Percentiles rank a stretch among this genome's conserved stretches.
phyloP scores from a whole-genome alignment of 2,888 invertebrate species.

The Crepidodera aurea region DNA sequence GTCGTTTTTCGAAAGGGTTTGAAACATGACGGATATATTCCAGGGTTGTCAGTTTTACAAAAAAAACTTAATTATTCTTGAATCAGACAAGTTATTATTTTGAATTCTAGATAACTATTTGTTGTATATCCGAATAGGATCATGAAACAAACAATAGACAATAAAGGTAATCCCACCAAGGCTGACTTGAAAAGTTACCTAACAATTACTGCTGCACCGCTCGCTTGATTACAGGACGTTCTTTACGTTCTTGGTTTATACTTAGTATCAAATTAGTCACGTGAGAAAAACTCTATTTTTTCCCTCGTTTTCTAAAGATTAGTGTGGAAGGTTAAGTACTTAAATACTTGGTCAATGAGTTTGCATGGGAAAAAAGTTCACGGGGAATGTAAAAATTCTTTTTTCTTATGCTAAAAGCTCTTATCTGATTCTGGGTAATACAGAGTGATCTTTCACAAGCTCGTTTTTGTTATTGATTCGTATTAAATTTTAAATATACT shows the following conservation, averaged over 20 bases:
- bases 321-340: slow-evolving; percentile 16
- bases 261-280: slow-evolving; percentile 13
- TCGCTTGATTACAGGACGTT: slow-evolving; percentile 19
- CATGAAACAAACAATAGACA: slow-evolving; percentile 26
- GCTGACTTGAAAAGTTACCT: slow-evolving; percentile 10
- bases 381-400: background rate
- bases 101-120: too few relatives aligned
- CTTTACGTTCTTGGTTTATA: background rate
- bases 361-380: slow-evolving; percentile 11
- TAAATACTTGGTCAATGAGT: slow-evolving; percentile 19
- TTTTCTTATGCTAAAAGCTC: background rate
- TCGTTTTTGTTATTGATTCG: too few relatives aligned
- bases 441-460: too few relatives aligned
- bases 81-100: too few relatives aligned
- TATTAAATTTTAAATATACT: too few relatives aligned
- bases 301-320: background rate
- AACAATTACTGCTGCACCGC: slow-evolving; percentile 8
- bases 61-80: too few relatives aligned
- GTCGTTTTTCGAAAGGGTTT: too few relatives aligned
- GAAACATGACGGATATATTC: too few relatives aligned
- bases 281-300: slow-evolving; percentile 16
- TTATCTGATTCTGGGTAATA: background rate
- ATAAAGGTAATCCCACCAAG: slow-evolving; percentile 17
- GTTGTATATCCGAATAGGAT: too few relatives aligned
- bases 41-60: too few relatives aligned